phyloP scores from a whole-genome alignment of 2,888 invertebrate species.

The Caenorhabditis sp. region DNA sequence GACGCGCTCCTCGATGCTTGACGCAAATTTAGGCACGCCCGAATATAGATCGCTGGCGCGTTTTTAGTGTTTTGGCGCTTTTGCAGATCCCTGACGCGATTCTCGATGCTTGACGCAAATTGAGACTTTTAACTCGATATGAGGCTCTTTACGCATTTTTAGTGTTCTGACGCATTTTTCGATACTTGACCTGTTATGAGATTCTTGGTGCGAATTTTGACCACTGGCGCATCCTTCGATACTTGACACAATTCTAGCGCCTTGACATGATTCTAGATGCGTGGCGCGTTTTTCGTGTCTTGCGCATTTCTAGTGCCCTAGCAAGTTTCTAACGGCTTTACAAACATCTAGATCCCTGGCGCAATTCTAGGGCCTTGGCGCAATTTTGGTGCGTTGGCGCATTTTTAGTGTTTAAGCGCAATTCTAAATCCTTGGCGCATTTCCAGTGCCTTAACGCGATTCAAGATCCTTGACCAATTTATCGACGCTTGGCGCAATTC shows the following conservation, averaged over 20 bases:
- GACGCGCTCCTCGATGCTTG: background rate
- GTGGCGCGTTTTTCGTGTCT: background rate
- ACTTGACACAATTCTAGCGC: no score
- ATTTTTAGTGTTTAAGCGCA: no score
- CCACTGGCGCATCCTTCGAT: background rate
- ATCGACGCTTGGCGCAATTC: background rate
- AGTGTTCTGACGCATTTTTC: no score
- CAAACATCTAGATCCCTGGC: background rate
- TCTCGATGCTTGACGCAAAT: background rate
- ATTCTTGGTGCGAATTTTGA: no score
- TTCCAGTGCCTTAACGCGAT: background rate
- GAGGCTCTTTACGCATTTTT: no score
- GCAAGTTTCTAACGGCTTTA: background rate
- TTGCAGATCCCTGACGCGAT: background rate
- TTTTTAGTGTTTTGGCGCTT: background rate
- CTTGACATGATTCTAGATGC: no score
- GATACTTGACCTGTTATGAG: no score
- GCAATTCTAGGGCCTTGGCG: slow-evolving; percentile 1
- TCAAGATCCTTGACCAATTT: background rate
- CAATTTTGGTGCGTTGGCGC: background rate
- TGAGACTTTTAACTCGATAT: no score
- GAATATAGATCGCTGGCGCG: background rate
- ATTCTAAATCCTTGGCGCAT: background rate
- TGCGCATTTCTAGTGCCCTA: background rate
- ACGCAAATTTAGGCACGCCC: background rate